Percentiles rank a stretch among this genome's conserved stretches.
These are phyloP conservation scores for Bombyx huttoni DNA, from an alignment of 2,888 invertebrate genomes.

Conservation along the genomic window DNA sequence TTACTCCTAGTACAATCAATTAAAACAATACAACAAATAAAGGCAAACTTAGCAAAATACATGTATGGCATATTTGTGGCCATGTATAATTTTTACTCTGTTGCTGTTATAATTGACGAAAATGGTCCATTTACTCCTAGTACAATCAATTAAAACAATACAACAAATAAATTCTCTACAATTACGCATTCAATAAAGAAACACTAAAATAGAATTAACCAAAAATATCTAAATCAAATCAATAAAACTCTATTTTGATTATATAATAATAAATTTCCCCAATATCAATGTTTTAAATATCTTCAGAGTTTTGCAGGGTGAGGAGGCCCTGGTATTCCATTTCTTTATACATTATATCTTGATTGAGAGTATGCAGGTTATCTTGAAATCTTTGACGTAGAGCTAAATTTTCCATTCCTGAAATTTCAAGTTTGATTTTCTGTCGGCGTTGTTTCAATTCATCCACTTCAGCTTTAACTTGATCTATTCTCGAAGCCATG, in stretches of 20 bases:
- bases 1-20: neutral
- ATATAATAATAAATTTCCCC: neutral
- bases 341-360: slow-evolving; percentile 85
- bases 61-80: no score
- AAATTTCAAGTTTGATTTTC: slow-evolving; percentile 86
- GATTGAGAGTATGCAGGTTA: slow-evolving; percentile 82
- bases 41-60: no score
- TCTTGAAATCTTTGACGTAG: slow-evolving; percentile 87
- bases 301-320: slow-evolving; percentile 51
- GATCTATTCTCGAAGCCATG: slow-evolving; percentile 77
- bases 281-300: slow-evolving; percentile 26
- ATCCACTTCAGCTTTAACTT: slow-evolving; percentile 80
- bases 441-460: slow-evolving; percentile 81
- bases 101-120: no score
- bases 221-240: no score
- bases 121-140: neutral
- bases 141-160: neutral
- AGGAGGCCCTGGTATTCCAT: slow-evolving; percentile 72
- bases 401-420: slow-evolving; percentile 87
- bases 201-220: no score
- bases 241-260: no score
- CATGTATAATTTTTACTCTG: no score
- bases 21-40: neutral
- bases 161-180: neutral
- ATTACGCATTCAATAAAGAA: no score